Evolutionary conservation across 2,797 vertebrate genomes (phyloP).

Genomic region (Mallotus villosus): DNA sequence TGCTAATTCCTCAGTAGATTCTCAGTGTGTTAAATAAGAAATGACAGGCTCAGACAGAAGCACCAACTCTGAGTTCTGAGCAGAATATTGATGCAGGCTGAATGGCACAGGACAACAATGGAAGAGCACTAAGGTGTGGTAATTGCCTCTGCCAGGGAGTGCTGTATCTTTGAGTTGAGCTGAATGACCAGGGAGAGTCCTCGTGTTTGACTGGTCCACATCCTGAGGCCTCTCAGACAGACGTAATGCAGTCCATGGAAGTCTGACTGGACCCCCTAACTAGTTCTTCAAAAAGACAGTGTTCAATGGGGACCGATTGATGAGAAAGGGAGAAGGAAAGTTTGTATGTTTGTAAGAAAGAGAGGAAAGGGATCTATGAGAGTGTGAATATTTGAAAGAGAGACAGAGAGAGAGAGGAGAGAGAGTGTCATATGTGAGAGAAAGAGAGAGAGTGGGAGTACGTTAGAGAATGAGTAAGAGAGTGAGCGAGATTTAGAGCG

Average conservation of each 20-base stretch:
- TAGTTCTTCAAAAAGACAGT: slow-evolving; percentile 17
- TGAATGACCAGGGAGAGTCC: no score
- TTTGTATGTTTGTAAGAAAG: neutral
- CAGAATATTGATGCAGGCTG: no score
- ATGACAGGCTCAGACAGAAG: neutral
- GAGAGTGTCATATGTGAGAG: neutral
- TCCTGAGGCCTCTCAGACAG: neutral
- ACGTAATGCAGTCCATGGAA: neutral
- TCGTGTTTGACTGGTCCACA: no score
- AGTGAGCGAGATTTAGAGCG: neutral
- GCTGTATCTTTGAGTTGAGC: no score
- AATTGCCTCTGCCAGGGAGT: no score
- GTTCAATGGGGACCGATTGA: neutral
- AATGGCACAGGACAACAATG: no score
- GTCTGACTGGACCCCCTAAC: slow-evolving; percentile 9
- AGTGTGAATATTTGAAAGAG: neutral
- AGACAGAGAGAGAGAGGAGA: neutral
- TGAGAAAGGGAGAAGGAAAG: neutral
- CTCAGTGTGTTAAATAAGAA: neutral
- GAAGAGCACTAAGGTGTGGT: no score
- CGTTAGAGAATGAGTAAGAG: neutral
- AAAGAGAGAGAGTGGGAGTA: neutral
- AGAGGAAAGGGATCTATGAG: neutral
- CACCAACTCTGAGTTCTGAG: no score
- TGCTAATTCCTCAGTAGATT: no score